Evolutionary conservation across 2,888 invertebrate species (phyloP), one percentile per base, ranked within the genome.

Genomic region (Sarcophaga caerulescens): DNA sequence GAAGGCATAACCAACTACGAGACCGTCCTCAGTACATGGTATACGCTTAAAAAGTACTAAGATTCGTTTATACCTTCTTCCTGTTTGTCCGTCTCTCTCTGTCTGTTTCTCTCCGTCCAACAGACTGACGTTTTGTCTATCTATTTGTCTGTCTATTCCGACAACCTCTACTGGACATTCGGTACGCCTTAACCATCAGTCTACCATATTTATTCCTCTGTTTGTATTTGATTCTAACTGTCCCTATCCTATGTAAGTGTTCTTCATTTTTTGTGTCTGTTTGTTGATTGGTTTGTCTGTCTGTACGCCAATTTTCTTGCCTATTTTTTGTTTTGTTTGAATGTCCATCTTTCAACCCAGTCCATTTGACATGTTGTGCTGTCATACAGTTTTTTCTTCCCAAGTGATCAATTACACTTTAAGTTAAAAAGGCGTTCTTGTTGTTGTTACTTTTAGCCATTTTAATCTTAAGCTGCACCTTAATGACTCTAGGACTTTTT

Each of bases 351-450:
- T 86, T 84, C 86, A 86, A 78, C 84, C 84, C 81, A 78, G 81
- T 78, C 75, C 78, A 86, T 86, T 86, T 86, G 86, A 84, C 86
- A 86, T 84, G 86, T 84, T 86, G 66, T 81, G 81, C 84, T 86
- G 86, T 86, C 86, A 84, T 84, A 81, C 66, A 84, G 52, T 84
- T 81, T 86, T 79, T 82, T 71, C 60, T 81, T 83, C 87, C 85
- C 87, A 81, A 87, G 87, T 85, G 87, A 87, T 87, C 87, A 87
- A 87, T 87, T 87, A 87, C 87, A 78, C 79, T 85, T 83, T 78
- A 84, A 84, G 84, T 81, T 81, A 81, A 84, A 84, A 81, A 86
- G 84, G 86, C 86, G 84, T 84, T 84, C 69, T 81, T 77, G 66
- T 85, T 74, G 59, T 23, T 85, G 59, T 66, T 47, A 59, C 4